Percentiles rank a stretch among this genome's conserved stretches.
phyloP scores from a whole-genome alignment of 2,113 vertebrate genomes.

The Corythornis cristatus region DNA sequence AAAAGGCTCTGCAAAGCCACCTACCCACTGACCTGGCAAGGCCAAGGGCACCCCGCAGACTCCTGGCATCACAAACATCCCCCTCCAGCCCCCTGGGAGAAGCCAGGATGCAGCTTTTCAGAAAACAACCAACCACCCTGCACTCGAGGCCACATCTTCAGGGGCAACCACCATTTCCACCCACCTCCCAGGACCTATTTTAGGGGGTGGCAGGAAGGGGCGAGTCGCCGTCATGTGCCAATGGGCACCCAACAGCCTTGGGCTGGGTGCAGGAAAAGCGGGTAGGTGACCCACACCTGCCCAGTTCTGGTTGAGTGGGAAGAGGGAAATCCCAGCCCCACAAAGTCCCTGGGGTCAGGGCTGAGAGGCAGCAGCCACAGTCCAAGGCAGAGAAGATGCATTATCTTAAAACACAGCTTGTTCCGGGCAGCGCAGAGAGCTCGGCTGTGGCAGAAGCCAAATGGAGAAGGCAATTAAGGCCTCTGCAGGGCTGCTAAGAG shows the following conservation, averaged over 20 bases:
- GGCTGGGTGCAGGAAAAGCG: neutral
- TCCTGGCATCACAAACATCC: neutral
- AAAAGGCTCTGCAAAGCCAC: neutral
- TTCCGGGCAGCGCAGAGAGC: neutral
- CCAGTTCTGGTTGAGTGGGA: neutral
- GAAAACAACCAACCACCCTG: neutral
- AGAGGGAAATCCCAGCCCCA: neutral
- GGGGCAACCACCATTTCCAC: neutral
- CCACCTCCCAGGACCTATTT: rapidly evolving
- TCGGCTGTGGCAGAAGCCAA: neutral
- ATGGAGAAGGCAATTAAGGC: neutral
- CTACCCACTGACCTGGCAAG: rapidly evolving
- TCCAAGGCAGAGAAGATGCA: neutral
- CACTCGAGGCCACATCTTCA: rapidly evolving
- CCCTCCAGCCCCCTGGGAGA: neutral
- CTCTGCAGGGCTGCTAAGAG: neutral
- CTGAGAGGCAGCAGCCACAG: neutral
- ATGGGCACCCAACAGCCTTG: rapidly evolving
- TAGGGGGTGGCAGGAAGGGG: neutral
- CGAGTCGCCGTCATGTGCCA: neutral
- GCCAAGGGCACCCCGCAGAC: no score
- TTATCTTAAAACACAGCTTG: neutral
- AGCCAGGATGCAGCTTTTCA: neutral
- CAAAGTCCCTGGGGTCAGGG: neutral
- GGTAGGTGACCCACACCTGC: neutral